Evolutionary conservation across 2,888 invertebrate genomes (phyloP).

Genomic region (Eristalis pertinax): DNA sequence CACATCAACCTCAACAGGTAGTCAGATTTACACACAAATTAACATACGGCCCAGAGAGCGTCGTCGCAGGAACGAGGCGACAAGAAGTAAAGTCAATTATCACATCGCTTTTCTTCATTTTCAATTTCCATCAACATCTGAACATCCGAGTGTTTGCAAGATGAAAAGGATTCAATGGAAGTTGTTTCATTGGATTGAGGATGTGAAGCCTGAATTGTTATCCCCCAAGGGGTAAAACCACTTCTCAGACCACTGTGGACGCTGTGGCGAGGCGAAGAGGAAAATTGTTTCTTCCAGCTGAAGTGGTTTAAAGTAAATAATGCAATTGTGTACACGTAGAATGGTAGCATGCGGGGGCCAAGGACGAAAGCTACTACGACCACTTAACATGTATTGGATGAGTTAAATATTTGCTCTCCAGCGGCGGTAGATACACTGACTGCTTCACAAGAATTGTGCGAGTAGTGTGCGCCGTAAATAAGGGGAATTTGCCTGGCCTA

Average conservation of each 20-base stretch:
- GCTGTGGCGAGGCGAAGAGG: background rate
- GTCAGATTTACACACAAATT: slow-evolving; percentile 3
- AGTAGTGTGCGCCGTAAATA: background rate
- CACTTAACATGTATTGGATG: background rate
- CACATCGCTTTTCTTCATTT: slow-evolving; percentile 20
- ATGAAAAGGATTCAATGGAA: slow-evolving; percentile 19
- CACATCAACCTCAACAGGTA: slow-evolving; percentile 43
- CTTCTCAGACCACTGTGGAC: background rate
- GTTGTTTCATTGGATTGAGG: slow-evolving; percentile 24
- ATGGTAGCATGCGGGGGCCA: background rate
- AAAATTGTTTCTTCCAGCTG: slow-evolving; percentile 27
- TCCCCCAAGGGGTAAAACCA: no score
- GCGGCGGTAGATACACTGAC: background rate
- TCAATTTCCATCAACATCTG: background rate
- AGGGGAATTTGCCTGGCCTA: background rate
- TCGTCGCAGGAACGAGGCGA: background rate
- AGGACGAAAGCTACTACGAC: background rate
- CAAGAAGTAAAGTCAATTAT: slow-evolving; percentile 22
- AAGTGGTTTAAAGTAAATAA: slow-evolving; percentile 38
- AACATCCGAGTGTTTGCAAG: background rate
- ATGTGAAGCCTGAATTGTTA: slow-evolving; percentile 4
- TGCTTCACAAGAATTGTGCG: background rate
- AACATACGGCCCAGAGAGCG: slow-evolving; percentile 18
- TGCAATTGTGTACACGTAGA: slow-evolving; percentile 37
- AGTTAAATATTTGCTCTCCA: background rate